A percentile compares a stretch with the other conserved stretches of the same genome.
Conservation (phyloP, 2,797 vertebrate species). For the Dermochelys coriacea region DNA sequence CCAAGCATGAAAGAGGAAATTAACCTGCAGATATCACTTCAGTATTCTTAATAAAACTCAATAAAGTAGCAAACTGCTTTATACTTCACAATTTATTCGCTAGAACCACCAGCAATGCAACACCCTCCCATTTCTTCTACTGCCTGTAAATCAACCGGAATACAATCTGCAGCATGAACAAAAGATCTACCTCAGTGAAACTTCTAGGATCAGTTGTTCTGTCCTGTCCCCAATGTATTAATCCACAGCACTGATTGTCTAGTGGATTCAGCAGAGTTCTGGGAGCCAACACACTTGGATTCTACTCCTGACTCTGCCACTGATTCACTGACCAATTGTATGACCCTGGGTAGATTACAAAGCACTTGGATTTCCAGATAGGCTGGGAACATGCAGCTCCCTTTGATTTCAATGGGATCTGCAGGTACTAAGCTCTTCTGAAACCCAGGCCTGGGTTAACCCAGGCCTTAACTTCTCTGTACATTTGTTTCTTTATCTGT, state of each 20-base stretch:
- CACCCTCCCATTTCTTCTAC: background rate
- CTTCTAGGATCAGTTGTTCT: background rate
- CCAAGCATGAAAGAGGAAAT: background rate
- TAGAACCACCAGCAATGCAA: background rate
- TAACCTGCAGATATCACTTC: background rate
- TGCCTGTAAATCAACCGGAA: background rate
- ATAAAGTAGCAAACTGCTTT: background rate
- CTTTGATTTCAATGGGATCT: background rate
- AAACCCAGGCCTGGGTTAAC: background rate
- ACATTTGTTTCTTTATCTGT: background rate
- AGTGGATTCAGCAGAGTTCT: background rate
- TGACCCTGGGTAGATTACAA: background rate
- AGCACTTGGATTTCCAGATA: background rate
- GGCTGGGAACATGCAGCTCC: background rate
- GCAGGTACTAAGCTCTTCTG: background rate
- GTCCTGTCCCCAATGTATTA: background rate
- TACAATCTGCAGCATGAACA: background rate
- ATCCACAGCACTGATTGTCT: background rate
- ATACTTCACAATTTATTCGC: background rate
- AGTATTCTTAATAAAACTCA: background rate
- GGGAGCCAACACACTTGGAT: background rate
- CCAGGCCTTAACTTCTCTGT: background rate
- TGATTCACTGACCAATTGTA: background rate
- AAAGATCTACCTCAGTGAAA: background rate
- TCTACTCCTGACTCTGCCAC: background rate